A percentile compares a stretch with the other conserved stretches of the same genome.
Evolutionary conservation across 2,797 vertebrate species (phyloP).

Genomic region (Danionella dracula): DNA sequence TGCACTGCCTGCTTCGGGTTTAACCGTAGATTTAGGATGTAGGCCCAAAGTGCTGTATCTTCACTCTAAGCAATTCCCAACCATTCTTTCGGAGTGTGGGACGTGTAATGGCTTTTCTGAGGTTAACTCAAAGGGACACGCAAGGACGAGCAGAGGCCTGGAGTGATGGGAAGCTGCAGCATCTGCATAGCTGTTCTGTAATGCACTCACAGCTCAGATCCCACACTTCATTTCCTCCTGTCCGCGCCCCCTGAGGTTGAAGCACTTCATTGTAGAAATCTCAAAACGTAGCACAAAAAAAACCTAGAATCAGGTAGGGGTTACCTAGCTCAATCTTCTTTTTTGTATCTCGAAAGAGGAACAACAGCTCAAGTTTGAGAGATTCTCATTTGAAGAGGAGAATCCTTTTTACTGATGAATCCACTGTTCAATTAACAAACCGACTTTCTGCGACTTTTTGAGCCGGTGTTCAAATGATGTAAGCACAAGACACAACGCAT

Average conservation of each 20-base stretch:
- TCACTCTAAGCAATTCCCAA: conserved; percentile 71
- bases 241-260: conserved; percentile 61
- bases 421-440: conserved; percentile 58
- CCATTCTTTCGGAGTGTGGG: conserved; percentile 65
- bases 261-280: conserved; percentile 77
- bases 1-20: conserved; percentile 86
- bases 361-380: conserved; percentile 69
- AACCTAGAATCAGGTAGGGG: conserved; percentile 84
- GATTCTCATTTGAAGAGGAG: conserved; percentile 67
- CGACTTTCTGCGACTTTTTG: conserved; percentile 66
- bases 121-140: conserved; percentile 35
- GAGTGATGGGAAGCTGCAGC: conserved; percentile 31
- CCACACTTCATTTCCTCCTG: conserved; percentile 56
- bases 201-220: conserved; percentile 36
- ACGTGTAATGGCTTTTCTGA: conserved; percentile 45
- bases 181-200: conserved; percentile 41
- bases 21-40: conserved; percentile 74
- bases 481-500: conserved; percentile 85
- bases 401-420: conserved; percentile 78
- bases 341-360: conserved; percentile 74
- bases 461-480: conserved; percentile 82
- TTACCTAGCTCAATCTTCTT: conserved; percentile 76
- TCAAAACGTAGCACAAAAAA: conserved; percentile 83
- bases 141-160: conserved; percentile 28
- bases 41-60: conserved; percentile 73